Evolutionary conservation across 2,113 vertebrate species (phyloP).

Genomic region (Cephalophus harveyi): DNA sequence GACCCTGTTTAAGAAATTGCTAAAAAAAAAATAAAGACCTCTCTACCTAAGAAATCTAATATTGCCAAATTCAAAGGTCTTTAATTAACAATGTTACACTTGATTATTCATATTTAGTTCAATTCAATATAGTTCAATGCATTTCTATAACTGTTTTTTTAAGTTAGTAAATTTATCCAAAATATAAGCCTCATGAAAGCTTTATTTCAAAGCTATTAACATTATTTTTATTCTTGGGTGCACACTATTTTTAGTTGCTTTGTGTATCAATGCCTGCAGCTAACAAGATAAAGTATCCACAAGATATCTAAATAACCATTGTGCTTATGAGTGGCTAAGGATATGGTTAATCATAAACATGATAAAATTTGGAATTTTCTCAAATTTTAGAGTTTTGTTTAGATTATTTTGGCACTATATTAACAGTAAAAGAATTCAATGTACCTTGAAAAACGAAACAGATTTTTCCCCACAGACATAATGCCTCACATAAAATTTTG

Average conservation of each 20-base stretch:
- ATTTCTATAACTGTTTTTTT: background rate
- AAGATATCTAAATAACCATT: conserved; percentile 31
- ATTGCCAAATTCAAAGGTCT: background rate
- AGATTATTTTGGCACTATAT: background rate
- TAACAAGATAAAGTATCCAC: background rate
- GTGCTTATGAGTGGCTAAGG: background rate
- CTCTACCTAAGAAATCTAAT: background rate
- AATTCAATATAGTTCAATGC: background rate
- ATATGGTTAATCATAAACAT: background rate
- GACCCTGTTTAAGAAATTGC: background rate
- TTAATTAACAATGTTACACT: background rate
- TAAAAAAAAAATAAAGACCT: background rate
- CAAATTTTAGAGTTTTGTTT: background rate
- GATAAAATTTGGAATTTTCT: background rate
- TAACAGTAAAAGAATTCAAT: background rate
- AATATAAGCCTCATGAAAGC: background rate
- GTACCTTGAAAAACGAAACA: background rate
- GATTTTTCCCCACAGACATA: background rate
- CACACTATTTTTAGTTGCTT: background rate
- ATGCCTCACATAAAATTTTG: background rate
- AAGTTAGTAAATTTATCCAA: background rate
- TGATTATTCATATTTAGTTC: background rate
- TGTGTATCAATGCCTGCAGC: background rate
- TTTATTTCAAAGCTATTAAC: background rate
- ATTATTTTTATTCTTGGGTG: background rate